Percentiles rank a stretch among this genome's conserved stretches.
Evolutionary conservation across 53 echinoderm and acorn worm genomes (phyloP).

Genomic region (Temnopleurus reevesii): DNA sequence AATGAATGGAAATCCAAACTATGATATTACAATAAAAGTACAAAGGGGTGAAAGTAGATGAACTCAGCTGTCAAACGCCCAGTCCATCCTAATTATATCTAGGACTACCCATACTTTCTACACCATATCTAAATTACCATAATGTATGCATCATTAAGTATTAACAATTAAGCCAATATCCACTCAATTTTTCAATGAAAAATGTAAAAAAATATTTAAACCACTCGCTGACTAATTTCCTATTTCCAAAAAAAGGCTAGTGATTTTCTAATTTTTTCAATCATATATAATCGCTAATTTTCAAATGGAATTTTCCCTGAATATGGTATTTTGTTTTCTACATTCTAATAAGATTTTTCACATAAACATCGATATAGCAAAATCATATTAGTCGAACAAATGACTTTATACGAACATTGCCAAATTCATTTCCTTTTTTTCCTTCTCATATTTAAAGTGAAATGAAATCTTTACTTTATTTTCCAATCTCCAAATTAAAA

Average conservation of each 20-base stretch:
- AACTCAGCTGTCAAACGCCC: constrained; percentile 1
- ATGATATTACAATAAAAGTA: background rate
- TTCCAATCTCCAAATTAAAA: background rate
- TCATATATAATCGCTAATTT: too few relatives aligned
- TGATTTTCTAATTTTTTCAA: too few relatives aligned
- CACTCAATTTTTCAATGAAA: background rate
- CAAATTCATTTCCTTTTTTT: background rate
- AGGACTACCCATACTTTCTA: background rate
- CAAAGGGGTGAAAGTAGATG: background rate
- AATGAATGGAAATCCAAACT: background rate
- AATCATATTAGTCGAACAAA: too few relatives aligned
- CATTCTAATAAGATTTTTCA: too few relatives aligned
- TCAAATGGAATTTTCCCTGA: too few relatives aligned
- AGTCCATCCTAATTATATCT: constrained; percentile 25
- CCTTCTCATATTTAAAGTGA: background rate
- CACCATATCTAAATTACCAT: constrained; percentile 5
- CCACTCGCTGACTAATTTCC: too few relatives aligned
- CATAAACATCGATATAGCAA: too few relatives aligned
- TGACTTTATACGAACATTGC: too few relatives aligned
- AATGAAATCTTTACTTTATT: background rate
- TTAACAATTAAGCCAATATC: background rate
- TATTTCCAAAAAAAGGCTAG: too few relatives aligned
- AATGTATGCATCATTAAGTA: constrained; percentile 17
- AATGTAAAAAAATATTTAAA: too few relatives aligned
- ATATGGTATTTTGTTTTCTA: too few relatives aligned